phyloP scores from a whole-genome alignment of 2,797 vertebrate species.

The Columba guinea region DNA sequence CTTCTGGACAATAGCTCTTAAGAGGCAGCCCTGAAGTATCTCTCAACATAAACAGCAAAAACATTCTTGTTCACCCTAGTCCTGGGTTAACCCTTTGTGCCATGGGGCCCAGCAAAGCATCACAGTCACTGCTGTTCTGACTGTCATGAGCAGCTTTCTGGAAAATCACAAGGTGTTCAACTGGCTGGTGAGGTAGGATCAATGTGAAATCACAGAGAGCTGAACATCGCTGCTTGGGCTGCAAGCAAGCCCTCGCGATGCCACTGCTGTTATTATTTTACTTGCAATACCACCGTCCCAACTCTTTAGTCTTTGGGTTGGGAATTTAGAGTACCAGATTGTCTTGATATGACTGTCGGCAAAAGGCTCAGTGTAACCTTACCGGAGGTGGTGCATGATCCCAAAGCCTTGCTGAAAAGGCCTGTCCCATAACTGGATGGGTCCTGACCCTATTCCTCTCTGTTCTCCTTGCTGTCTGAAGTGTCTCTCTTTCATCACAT shows the following conservation, averaged over 20 bases:
- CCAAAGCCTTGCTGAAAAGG: not conserved
- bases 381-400: not conserved
- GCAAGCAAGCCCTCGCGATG: not conserved
- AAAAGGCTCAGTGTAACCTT: not conserved
- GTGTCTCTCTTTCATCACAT: not conserved
- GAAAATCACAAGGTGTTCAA: not conserved
- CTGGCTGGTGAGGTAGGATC: not conserved
- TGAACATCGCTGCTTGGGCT: not conserved
- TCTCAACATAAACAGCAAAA: not conserved
- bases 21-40: not conserved
- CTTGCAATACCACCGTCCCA: not conserved
- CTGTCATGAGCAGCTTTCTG: not conserved
- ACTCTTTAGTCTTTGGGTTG: not conserved
- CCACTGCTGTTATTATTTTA: not conserved
- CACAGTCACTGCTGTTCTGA: not conserved
- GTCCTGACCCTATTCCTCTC: not conserved
- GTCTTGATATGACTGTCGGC: not conserved
- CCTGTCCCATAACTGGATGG: not conserved
- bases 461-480: not conserved
- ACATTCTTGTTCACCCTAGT: not conserved
- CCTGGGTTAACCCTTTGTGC: not conserved
- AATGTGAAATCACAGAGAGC: not conserved
- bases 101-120: not conserved
- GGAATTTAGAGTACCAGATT: not conserved
- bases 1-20: not conserved